Percentiles rank a stretch among this genome's conserved stretches.
Conservation (phyloP, 2,797 vertebrate genomes). For the Adrianichthys oophorus region DNA sequence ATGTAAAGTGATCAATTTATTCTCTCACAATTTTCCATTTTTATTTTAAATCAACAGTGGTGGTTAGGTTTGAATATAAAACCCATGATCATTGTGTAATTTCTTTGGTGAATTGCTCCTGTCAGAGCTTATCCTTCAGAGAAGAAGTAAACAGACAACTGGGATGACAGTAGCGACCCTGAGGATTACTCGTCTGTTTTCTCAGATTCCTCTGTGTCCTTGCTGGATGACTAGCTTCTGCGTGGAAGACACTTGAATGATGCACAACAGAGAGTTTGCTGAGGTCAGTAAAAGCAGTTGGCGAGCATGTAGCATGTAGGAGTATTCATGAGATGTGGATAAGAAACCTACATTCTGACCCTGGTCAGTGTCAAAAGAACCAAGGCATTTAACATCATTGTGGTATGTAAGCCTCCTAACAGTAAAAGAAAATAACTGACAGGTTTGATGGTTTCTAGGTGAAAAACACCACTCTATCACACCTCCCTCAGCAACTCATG, state of each 20-base stretch:
- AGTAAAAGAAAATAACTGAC: no score
- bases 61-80: no score
- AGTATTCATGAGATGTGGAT: conserved; percentile 8
- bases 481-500: no score
- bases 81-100: no score
- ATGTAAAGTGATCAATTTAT: no score
- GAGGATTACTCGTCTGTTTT: conserved; percentile 61
- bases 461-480: no score
- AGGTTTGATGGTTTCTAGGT: no score
- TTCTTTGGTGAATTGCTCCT: conserved; percentile 24
- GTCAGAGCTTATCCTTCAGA: conserved; percentile 52
- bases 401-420: no score
- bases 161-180: conserved; percentile 63
- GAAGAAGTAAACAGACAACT: conserved; percentile 49
- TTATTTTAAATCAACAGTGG: no score
- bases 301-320: background rate
- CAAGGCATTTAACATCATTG: conserved; percentile 24
- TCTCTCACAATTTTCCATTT: no score
- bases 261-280: conserved; percentile 12
- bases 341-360: conserved; percentile 14
- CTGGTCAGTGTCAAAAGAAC: conserved; percentile 18
- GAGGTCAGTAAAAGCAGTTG: conserved; percentile 12
- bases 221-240: conserved; percentile 54
- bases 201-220: conserved; percentile 58
- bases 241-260: conserved; percentile 30